Percentiles rank a stretch among this genome's conserved stretches.
phyloP scores from a whole-genome alignment of 1,140 invertebrate species.

The Calycopis cecrops region DNA sequence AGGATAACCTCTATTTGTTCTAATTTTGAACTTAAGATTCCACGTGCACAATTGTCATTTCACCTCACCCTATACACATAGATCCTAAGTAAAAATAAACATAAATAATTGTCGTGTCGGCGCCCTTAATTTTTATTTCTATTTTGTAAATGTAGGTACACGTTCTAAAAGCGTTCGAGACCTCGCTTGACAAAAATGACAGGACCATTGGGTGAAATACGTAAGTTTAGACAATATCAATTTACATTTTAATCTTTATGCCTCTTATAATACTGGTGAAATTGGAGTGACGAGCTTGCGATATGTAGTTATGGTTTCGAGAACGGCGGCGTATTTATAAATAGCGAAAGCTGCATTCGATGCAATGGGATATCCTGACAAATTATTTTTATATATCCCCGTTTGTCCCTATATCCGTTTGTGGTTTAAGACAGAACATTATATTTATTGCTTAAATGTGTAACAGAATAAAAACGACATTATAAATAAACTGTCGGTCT shows the following conservation, averaged over 20 bases:
- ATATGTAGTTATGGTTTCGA: conserved; percentile 19
- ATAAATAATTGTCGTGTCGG: conserved; percentile 23
- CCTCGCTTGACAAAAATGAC: conserved; percentile 33
- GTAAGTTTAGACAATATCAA: conserved; percentile 9
- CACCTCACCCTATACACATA: background rate
- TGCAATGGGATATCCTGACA: conserved; percentile 66
- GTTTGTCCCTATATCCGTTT: conserved; percentile 51
- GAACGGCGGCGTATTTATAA: conserved; percentile 36
- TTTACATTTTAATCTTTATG: conserved; percentile 25
- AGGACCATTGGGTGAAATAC: conserved; percentile 20
- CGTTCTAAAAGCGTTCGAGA: conserved; percentile 28
- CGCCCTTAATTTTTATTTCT: conserved; percentile 20
- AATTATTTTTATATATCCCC: conserved; percentile 66
- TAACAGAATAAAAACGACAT: no score
- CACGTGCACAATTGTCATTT: no score
- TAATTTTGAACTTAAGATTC: no score
- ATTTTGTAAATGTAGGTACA: conserved; percentile 22
- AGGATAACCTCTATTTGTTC: no score
- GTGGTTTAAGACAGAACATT: conserved; percentile 10
- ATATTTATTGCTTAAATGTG: conserved; percentile 9
- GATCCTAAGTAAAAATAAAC: conserved; percentile 10
- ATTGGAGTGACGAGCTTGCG: conserved; percentile 12
- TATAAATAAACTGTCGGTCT: no score
- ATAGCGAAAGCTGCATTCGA: conserved; percentile 47
- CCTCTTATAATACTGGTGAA: conserved; percentile 22